phyloP scores from a whole-genome alignment of 1,140 invertebrate genomes.

The Papilio xuthus region DNA sequence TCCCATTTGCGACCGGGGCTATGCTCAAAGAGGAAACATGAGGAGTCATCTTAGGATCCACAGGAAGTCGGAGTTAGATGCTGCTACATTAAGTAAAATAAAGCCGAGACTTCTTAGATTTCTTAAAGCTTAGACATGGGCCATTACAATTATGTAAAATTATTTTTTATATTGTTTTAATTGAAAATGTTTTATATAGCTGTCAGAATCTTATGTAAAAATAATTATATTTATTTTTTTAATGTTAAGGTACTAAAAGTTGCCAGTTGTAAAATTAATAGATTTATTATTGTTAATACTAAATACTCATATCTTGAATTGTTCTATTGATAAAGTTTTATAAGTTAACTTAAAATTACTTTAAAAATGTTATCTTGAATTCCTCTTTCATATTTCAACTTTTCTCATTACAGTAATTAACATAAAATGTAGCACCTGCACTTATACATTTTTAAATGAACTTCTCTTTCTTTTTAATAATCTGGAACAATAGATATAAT shows the following conservation, averaged over 20 bases:
- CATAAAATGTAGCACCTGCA: too few species aligned
- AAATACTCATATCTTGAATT: background rate
- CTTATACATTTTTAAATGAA: too few species aligned
- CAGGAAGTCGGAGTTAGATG: constrained; percentile 71
- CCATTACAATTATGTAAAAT: background rate
- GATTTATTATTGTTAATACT: background rate
- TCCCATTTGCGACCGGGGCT: constrained; percentile 85
- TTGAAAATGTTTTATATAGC: background rate
- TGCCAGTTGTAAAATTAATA: background rate
- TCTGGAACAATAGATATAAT: too few species aligned
- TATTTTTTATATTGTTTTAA: background rate
- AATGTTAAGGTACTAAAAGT: too few species aligned
- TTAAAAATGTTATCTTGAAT: too few species aligned
- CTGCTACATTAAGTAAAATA: constrained; percentile 65
- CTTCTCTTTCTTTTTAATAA: too few species aligned
- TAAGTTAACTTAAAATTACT: too few species aligned
- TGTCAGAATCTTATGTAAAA: background rate
- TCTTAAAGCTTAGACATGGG: constrained; percentile 53
- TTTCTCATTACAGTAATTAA: too few species aligned
- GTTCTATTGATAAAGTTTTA: background rate
- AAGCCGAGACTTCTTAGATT: constrained; percentile 76
- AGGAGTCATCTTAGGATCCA: constrained; percentile 80
- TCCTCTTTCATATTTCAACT: too few species aligned
- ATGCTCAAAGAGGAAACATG: constrained; percentile 83
- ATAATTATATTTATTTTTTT: background rate